Percentiles rank a stretch among this genome's conserved stretches.
phyloP scores from a whole-genome alignment of 2,888 invertebrate genomes.

The Calameuta filiformis region DNA sequence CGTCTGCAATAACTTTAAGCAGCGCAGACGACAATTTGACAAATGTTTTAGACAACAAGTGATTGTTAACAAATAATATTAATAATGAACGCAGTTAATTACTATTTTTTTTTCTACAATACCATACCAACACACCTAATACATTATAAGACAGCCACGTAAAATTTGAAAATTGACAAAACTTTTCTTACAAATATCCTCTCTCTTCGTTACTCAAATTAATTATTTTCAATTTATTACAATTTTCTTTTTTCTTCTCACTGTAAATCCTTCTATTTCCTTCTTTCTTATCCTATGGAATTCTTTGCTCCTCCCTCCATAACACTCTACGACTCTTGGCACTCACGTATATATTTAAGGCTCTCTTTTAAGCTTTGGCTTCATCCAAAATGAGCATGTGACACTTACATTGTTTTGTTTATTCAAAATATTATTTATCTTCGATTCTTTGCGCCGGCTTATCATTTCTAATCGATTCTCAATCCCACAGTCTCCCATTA shows the following conservation, averaged over 20 bases:
- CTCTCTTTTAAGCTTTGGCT: not conserved
- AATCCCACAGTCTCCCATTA: not conserved
- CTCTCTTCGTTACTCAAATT: not conserved
- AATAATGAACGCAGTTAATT: too few relatives aligned
- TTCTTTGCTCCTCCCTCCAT: not conserved
- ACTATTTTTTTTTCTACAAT: not conserved
- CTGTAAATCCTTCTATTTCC: not conserved
- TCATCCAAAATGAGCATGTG: not conserved
- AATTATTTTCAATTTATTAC: not conserved
- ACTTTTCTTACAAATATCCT: not conserved
- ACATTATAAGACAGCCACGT: not conserved
- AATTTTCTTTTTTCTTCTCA: not conserved
- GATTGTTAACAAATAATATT: too few relatives aligned
- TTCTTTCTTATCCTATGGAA: not conserved
- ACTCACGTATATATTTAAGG: not conserved
- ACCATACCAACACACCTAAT: not conserved
- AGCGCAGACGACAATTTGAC: not conserved
- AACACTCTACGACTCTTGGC: not conserved
- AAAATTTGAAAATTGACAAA: not conserved
- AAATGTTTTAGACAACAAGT: not conserved
- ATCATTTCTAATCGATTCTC: not conserved
- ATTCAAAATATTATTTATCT: not conserved
- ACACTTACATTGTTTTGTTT: not conserved
- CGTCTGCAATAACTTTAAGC: not conserved
- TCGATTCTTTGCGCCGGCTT: not conserved